phyloP scores from a whole-genome alignment of 2,113 vertebrate species.

The Riparia riparia region DNA sequence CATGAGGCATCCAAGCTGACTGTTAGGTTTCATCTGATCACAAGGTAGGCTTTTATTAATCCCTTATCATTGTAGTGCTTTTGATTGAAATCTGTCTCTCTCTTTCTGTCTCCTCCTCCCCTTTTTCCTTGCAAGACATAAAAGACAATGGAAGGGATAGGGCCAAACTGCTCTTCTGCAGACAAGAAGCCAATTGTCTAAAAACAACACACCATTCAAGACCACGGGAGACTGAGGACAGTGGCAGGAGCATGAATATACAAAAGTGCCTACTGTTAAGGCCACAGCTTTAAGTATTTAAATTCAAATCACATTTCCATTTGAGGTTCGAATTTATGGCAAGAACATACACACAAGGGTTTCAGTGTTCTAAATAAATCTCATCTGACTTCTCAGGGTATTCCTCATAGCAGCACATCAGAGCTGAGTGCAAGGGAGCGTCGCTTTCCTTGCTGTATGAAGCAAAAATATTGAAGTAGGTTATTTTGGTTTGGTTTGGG shows the following conservation, averaged over 20 bases:
- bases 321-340: slow-evolving; percentile 73
- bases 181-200: slow-evolving; percentile 90
- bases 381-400: slow-evolving; percentile 57
- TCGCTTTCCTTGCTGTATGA: neutral
- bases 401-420: slow-evolving; percentile 53
- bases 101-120: neutral
- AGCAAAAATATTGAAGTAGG: slow-evolving; percentile 5
- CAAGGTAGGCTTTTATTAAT: slow-evolving; percentile 65
- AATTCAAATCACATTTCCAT: slow-evolving; percentile 77
- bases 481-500: slow-evolving; percentile 14
- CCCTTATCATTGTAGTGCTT: slow-evolving; percentile 57
- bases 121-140: slow-evolving; percentile 60
- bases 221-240: slow-evolving; percentile 73
- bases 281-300: slow-evolving; percentile 68
- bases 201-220: slow-evolving; percentile 85
- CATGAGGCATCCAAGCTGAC: neutral
- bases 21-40: slow-evolving; percentile 51
- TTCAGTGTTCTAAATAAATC: slow-evolving; percentile 66
- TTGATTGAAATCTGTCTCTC: slow-evolving; percentile 62
- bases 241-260: slow-evolving; percentile 79
- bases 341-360: slow-evolving; percentile 63
- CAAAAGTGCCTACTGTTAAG: slow-evolving; percentile 84
- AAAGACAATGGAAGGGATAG: slow-evolving; percentile 79
- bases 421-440: slow-evolving; percentile 1
- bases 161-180: slow-evolving; percentile 80